Conservation (phyloP, 2,888 invertebrate genomes). For the Silvanus unidentatus region DNA sequence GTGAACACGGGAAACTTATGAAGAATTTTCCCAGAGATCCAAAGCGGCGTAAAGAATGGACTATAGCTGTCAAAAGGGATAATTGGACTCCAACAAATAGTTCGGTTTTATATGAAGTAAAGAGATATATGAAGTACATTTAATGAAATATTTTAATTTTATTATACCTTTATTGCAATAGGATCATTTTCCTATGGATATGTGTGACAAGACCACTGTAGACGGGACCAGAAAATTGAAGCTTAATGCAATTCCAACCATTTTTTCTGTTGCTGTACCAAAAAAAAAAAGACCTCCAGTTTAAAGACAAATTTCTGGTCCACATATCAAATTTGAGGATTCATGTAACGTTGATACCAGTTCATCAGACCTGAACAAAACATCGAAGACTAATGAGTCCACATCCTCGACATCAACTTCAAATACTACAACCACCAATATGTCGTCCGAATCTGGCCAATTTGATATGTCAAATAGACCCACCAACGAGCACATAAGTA, state of each 20-base stretch:
- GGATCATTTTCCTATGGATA: constrained; percentile 16
- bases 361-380: not conserved
- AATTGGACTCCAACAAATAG: constrained; percentile 17
- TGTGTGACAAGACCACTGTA: constrained; percentile 17
- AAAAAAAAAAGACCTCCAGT: constrained; percentile 1
- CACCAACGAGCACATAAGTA: too few relatives aligned
- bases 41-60: constrained; percentile 10
- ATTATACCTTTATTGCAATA: constrained; percentile 2
- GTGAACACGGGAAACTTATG: constrained; percentile 5
- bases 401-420: too few relatives aligned
- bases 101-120: constrained; percentile 17
- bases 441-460: too few relatives aligned
- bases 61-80: constrained; percentile 10
- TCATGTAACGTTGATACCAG: not conserved
- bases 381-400: too few relatives aligned
- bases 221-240: constrained; percentile 16
- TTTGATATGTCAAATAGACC: too few relatives aligned
- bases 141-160: not conserved
- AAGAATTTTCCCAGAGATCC: constrained; percentile 11
- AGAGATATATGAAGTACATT: not conserved
- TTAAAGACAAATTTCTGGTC: too few relatives aligned
- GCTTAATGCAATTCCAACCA: constrained; percentile 13
- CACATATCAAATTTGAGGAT: not conserved
- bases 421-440: too few relatives aligned
- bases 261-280: constrained; percentile 9